These are phyloP conservation scores for Cybosia mesomella DNA, from an alignment of 2,888 invertebrate genomes.

Conservation along the genomic window DNA sequence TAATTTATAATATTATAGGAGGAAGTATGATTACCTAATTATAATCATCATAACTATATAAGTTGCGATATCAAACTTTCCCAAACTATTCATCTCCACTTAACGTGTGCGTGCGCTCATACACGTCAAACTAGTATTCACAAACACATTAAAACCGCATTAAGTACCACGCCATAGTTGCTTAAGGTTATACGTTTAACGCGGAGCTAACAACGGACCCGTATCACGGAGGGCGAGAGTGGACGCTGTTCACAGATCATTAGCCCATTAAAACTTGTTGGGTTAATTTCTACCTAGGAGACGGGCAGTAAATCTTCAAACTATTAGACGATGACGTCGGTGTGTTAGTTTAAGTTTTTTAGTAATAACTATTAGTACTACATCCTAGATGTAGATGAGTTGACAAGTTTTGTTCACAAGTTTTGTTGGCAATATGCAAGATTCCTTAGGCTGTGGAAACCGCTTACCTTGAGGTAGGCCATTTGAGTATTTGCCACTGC, in stretches of 20 bases:
- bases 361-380: neutral
- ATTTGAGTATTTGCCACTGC: neutral
- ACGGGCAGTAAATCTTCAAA: neutral
- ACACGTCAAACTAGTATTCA: constrained; percentile 6
- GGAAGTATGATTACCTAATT: too few species aligned
- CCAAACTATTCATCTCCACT: neutral
- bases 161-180: constrained; percentile 31
- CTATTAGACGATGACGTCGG: constrained; percentile 9
- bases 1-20: too few species aligned
- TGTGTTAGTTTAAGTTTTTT: neutral
- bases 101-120: neutral
- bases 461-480: neutral
- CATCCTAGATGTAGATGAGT: too few species aligned
- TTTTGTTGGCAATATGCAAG: too few species aligned
- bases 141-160: constrained; percentile 18
- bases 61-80: neutral
- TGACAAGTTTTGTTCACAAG: too few species aligned
- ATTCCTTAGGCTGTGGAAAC: too few species aligned
- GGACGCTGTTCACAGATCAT: constrained; percentile 59
- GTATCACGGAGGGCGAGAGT: constrained; percentile 24
- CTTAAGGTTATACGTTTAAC: constrained; percentile 31
- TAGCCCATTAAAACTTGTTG: constrained; percentile 61
- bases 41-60: too few species aligned
- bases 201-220: constrained; percentile 46
- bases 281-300: constrained; percentile 47